Percentiles rank a stretch among this genome's conserved stretches.
Conservation (phyloP, 2,113 vertebrate genomes). For the Dipodomys merriami region DNA sequence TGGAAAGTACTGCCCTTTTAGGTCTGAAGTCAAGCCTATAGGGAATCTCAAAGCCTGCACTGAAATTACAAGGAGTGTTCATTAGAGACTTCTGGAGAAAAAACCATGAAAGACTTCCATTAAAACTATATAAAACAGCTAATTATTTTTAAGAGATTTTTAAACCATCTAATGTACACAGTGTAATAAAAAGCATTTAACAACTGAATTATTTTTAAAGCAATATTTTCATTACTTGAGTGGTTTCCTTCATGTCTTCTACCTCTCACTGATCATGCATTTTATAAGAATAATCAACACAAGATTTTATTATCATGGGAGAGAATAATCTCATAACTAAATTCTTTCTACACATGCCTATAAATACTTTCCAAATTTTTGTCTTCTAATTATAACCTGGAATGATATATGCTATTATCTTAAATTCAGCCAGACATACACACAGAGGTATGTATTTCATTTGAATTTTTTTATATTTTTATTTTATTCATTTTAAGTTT, state of each 20-base stretch:
- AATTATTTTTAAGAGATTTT: conserved; percentile 88
- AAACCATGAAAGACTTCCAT: conserved; percentile 85
- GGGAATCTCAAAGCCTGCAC: conserved; percentile 87
- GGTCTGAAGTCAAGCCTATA: conserved; percentile 89
- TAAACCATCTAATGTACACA: conserved; percentile 79
- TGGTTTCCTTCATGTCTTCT: not conserved
- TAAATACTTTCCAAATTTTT: conserved; percentile 44
- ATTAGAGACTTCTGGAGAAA: conserved; percentile 88
- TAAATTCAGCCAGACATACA: conserved; percentile 5
- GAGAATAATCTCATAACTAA: conserved; percentile 47
- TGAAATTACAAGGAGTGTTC: conserved; percentile 87
- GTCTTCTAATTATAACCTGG: conserved; percentile 46
- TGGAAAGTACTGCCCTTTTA: conserved; percentile 90
- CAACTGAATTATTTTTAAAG: conserved; percentile 77
- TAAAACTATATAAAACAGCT: conserved; percentile 87
- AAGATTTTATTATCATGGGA: not conserved
- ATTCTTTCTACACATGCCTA: not conserved
- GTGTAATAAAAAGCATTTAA: conserved; percentile 82
- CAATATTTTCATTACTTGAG: conserved; percentile 63
- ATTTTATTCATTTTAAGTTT: too few species aligned
- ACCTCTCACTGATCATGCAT: not conserved
- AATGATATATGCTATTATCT: not conserved
- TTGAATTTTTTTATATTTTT: not conserved
- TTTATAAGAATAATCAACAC: conserved; percentile 25
- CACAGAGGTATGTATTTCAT: not conserved